Evolutionary conservation across 2,113 vertebrate species (phyloP), one percentile per base, ranked within the genome.

Genomic region (Leuciscus idus): DNA sequence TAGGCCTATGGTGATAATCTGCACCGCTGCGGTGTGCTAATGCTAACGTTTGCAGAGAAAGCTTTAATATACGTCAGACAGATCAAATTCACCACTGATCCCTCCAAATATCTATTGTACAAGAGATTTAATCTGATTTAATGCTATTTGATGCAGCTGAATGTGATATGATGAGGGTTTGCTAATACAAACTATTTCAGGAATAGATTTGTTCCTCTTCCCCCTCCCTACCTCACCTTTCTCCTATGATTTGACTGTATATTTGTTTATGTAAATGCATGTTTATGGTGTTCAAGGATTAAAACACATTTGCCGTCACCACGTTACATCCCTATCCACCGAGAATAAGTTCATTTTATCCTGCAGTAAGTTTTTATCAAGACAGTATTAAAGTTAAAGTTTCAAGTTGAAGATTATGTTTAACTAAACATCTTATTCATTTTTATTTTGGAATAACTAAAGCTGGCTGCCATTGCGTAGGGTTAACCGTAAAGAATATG

Each of bases 121-220:
- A 30, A 11, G 21, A 46, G 17, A 6, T 61, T 62, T 48, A 84
- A 84, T 72, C 83, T 75, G 64, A 83, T 70, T 33, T 84, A 68
- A 83, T 82, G 43, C 80, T 48, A 26, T 33, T 33, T 64, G 62
- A 72, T 79, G 23, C 23, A 80, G 85, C 50, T 50, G 72, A 74
- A 77, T 46, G 28, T 83, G 72, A 77, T 78, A 30, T 77, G 30
- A 70, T 61, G 52, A 84, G 70, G 23, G 50, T 81, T 86, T 81
- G 9, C 33, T 26, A 50, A 72, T 59, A 19, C 11, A 55, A 39
- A 6, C 39, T 52, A 4, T 21, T 48, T 33, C 68, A 15, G 61
- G 77, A 78, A 23, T n/a, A 12, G 8, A 64, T 62, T n/a, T n/a
- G 50, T 36, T 23, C 26, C 4, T 7, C 52, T 21, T 21, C 52